Percentiles rank a stretch among this genome's conserved stretches.
phyloP scores from a whole-genome alignment of 2,888 invertebrate genomes.

The Acanthosoma haemorrhoidale region DNA sequence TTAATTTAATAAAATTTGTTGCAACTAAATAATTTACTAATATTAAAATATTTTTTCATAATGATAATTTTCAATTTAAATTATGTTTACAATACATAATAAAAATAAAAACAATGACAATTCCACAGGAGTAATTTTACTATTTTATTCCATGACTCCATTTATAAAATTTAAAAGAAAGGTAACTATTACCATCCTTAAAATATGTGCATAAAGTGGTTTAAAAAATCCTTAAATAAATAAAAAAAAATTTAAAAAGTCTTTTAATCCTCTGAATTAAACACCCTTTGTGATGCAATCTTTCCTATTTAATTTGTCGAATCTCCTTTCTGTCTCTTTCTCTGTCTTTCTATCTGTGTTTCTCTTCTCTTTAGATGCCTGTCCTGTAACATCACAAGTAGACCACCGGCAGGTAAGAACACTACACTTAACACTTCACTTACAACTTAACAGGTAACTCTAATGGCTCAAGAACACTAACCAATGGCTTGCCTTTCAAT shows the following conservation, averaged over 20 bases:
- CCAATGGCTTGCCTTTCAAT: conserved; percentile 30
- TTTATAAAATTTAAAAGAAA: too few relatives aligned
- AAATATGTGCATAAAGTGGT: too few relatives aligned
- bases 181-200: too few relatives aligned
- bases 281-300: neutral
- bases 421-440: conserved; percentile 39
- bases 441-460: conserved; percentile 38
- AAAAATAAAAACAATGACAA: too few relatives aligned
- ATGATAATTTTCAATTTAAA: too few relatives aligned
- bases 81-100: too few relatives aligned
- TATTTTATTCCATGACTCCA: too few relatives aligned
- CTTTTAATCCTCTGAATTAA: neutral
- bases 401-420: conserved; percentile 44
- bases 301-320: conserved; percentile 18
- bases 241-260: neutral
- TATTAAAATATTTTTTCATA: too few relatives aligned
- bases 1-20: too few relatives aligned
- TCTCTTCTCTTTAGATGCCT: conserved; percentile 44
- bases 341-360: conserved; percentile 43
- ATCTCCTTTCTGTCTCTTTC: conserved; percentile 38
- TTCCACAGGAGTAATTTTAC: too few relatives aligned
- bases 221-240: neutral
- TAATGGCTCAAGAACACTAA: conserved; percentile 34
- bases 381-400: conserved; percentile 42
- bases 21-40: too few relatives aligned